phyloP scores from a whole-genome alignment of 2,113 vertebrate species.

The Lanius collurio region DNA sequence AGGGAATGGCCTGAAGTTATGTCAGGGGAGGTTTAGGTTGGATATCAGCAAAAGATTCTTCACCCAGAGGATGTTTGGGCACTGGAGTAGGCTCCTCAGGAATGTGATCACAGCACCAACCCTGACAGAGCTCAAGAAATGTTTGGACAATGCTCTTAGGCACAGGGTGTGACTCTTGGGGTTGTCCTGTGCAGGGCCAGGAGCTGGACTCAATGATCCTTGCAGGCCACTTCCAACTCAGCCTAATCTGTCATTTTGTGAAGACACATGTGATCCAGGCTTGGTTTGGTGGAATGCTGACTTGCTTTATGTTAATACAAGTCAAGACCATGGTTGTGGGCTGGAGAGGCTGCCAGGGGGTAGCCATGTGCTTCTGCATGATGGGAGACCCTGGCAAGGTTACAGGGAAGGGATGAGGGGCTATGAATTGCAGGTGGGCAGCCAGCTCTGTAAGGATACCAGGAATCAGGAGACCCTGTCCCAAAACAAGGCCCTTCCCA shows the following conservation, averaged over 20 bases:
- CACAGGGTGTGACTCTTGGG: not conserved
- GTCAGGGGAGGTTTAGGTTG: not conserved
- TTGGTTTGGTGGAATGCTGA: not conserved
- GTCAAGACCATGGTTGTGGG: accelerated
- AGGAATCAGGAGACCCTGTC: not conserved
- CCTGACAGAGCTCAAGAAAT: not conserved
- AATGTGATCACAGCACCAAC: accelerated
- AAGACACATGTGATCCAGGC: not conserved
- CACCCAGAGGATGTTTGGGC: not conserved
- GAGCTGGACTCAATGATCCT: not conserved
- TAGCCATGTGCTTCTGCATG: accelerated
- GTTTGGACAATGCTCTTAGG: not conserved
- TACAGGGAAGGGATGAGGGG: not conserved
- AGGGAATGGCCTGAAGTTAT: not conserved
- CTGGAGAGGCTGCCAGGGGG: not conserved
- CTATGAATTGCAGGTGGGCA: not conserved
- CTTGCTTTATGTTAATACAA: not conserved
- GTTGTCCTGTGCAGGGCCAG: not conserved
- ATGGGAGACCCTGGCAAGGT: not conserved
- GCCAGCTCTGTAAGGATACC: not conserved
- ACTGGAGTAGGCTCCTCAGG: not conserved
- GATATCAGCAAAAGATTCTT: not conserved
- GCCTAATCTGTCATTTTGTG: not conserved
- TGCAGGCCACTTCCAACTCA: not conserved
- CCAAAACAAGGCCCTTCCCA: accelerated